Conservation (phyloP, 2,888 invertebrate genomes). For the Opisthograptis luteolata region DNA sequence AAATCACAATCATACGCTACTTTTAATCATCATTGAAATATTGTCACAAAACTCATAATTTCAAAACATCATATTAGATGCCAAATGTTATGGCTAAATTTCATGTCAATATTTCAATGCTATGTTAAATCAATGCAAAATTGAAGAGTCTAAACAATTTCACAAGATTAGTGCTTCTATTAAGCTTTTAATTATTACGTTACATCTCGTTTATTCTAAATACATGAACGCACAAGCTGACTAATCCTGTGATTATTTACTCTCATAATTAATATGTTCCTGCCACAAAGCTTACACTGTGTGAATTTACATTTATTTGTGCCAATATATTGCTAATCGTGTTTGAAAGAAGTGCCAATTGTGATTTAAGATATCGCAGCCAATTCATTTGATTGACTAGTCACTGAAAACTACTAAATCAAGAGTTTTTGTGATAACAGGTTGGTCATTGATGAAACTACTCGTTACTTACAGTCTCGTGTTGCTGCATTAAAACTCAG, state of each 20-base stretch:
- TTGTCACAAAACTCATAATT: conserved; percentile 18
- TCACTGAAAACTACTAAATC: conserved; percentile 11
- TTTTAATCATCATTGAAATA: conserved; percentile 39
- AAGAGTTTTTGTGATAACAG: conserved; percentile 22
- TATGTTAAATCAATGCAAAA: conserved; percentile 13
- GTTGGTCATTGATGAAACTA: conserved; percentile 40
- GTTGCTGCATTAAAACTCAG: conserved; percentile 22
- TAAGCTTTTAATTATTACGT: conserved; percentile 20
- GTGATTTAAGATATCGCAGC: conserved; percentile 26
- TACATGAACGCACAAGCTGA: conserved; percentile 17
- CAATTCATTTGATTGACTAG: conserved; percentile 30
- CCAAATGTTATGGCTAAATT: too few relatives aligned
- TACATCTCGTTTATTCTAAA: conserved; percentile 26
- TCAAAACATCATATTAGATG: too few relatives aligned
- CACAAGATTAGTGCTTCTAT: conserved; percentile 13
- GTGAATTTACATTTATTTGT: conserved; percentile 52
- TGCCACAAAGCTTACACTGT: conserved; percentile 43
- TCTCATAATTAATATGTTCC: conserved; percentile 34
- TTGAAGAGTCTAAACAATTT: conserved; percentile 11
- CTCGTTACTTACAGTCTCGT: conserved; percentile 32
- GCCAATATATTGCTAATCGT: conserved; percentile 51
- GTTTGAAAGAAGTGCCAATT: conserved; percentile 32
- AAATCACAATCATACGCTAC: conserved; percentile 12
- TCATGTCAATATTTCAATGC: conserved; percentile 50
- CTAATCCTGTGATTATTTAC: conserved; percentile 40